Base-by-base conservation (phyloP, 2,113 vertebrate genomes). In the Semnornis frantzii region DNA sequence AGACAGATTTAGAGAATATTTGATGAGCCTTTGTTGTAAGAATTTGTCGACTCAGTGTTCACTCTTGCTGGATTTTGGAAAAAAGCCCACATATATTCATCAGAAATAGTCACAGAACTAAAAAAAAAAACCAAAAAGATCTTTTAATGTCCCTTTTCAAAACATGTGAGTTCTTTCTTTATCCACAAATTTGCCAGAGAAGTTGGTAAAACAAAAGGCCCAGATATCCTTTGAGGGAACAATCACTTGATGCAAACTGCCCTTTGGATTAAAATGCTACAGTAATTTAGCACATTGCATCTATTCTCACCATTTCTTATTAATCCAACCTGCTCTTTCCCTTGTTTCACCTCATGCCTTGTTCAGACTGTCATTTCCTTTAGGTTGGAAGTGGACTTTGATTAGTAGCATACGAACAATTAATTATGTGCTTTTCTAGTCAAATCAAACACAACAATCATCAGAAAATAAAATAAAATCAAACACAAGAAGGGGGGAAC, bases 381-480 rank as follows among this genome's bases (percentile, higher is more conserved):
- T 57, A 59, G 15, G 48, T 6, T 80, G 24, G 69, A 62, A 91
- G 77, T 9, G 15, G 48, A 52, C 15, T 15, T 60, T 82, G 39
- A 77, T 89, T 82, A 85, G 15, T 9, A 27, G 23, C 34, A 12
- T 11, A 48, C 44, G 90, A 91, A 72, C 44, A 90, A 91, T 7
- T 66, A 80, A 91, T 89, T 63, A 73, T 75, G 31, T 44, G 21
- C 2, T 52, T 88, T 93, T 71, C 20, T 52, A 81, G 28, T 24
- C 13, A 92, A 91, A 87, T 81, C 23, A 57, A 86, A 94, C 92
- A 69, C 42, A 57, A 50, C 12, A 12, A 50, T 50, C 48, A 50
- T 21, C 24, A 50, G 11, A 23, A 50, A 50, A 24, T 12, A 23
- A 70, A 70, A 42, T 48, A 64, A 33, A 16, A 46, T 16, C 57